These are phyloP conservation scores for Lampris incognitus DNA, from an alignment of 2,113 vertebrate genomes.

Conservation along the genomic window DNA sequence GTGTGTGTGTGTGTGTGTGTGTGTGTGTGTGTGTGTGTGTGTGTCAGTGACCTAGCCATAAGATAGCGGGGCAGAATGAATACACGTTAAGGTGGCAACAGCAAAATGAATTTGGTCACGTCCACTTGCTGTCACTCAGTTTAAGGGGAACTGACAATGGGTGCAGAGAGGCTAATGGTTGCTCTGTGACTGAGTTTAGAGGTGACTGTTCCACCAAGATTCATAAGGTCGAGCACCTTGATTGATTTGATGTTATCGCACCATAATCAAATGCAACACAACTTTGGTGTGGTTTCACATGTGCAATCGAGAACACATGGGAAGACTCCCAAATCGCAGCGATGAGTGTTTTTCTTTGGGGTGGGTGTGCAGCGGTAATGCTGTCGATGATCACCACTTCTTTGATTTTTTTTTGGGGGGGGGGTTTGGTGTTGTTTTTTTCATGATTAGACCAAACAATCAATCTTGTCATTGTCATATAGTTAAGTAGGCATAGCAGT, in stretches of 20 bases:
- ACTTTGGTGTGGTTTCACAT: slow-evolving; percentile 26
- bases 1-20: no score
- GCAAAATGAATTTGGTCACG: slow-evolving; percentile 64
- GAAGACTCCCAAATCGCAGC: slow-evolving; percentile 11
- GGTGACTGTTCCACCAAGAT: slow-evolving; percentile 68
- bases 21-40: slow-evolving; percentile 19
- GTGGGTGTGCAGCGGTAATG: no score
- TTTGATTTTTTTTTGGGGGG: slow-evolving; percentile 4
- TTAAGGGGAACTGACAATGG: slow-evolving; percentile 42
- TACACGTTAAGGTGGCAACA: slow-evolving; percentile 34
- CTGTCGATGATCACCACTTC: neutral
- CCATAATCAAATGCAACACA: slow-evolving; percentile 35
- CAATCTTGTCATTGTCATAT: neutral
- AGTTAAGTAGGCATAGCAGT: neutral
- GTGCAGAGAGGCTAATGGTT: slow-evolving; percentile 60
- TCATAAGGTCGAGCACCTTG: slow-evolving; percentile 56
- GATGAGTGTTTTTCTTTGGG: neutral
- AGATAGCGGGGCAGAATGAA: slow-evolving; percentile 58
- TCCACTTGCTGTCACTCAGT: slow-evolving; percentile 65
- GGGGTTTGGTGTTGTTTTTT: no score
- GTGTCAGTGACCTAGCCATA: slow-evolving; percentile 63
- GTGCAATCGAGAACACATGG: slow-evolving; percentile 12
- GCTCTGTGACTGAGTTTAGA: slow-evolving; percentile 57
- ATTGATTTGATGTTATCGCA: slow-evolving; percentile 65
- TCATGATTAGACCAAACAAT: neutral